phyloP scores from a whole-genome alignment of 2,888 invertebrate species.

The Dicycla oo region DNA sequence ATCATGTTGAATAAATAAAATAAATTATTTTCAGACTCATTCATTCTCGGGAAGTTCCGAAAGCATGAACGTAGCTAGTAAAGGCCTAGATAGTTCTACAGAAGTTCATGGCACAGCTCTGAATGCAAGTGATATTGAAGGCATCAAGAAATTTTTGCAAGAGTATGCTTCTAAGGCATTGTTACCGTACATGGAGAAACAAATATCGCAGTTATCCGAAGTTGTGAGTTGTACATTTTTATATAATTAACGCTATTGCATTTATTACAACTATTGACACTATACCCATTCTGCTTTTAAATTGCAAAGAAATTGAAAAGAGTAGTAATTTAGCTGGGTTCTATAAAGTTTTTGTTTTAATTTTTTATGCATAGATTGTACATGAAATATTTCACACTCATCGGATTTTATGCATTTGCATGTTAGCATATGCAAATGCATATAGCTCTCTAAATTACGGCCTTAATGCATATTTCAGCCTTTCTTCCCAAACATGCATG shows the following conservation, averaged over 20 bases:
- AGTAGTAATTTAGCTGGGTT: background rate
- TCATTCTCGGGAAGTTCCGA: slow-evolving; percentile 90
- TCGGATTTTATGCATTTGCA: too few relatives aligned
- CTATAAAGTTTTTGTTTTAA: background rate
- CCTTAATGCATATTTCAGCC: too few relatives aligned
- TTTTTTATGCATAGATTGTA: background rate
- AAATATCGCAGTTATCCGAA: slow-evolving; percentile 95
- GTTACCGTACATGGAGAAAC: slow-evolving; percentile 97
- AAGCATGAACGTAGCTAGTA: slow-evolving; percentile 90
- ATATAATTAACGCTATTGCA: slow-evolving; percentile 1
- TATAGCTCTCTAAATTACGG: too few relatives aligned
- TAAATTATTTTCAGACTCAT: slow-evolving; percentile 79
- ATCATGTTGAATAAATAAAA: background rate
- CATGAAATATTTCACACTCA: background rate
- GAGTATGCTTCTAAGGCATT: slow-evolving; percentile 97
- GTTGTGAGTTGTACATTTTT: slow-evolving; percentile 86
- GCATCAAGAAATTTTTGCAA: slow-evolving; percentile 95
- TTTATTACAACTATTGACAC: background rate
- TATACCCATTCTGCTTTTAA: background rate
- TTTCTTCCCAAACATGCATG: too few relatives aligned
- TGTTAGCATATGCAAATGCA: too few relatives aligned
- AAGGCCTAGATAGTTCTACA: slow-evolving; percentile 82
- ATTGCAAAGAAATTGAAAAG: background rate
- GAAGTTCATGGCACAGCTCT: slow-evolving; percentile 94
- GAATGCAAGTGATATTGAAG: slow-evolving; percentile 95